A percentile compares a stretch with the other conserved stretches of the same genome.
Conservation (phyloP, 2,113 vertebrate genomes). For the Gallinago paraguaiae region DNA sequence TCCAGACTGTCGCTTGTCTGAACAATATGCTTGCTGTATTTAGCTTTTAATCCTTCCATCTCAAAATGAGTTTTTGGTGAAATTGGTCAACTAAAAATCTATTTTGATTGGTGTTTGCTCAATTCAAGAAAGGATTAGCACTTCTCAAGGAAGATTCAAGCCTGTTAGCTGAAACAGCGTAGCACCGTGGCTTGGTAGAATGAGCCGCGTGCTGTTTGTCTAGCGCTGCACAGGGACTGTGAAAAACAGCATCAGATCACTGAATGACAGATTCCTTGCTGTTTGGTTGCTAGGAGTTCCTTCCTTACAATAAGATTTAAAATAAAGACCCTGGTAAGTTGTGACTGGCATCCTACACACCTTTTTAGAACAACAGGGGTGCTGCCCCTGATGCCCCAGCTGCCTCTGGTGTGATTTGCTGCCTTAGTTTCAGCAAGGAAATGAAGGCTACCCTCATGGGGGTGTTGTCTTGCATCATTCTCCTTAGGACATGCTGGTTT, state of each 20-base stretch:
- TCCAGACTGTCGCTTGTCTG: conserved; percentile 37
- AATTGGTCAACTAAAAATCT: background rate
- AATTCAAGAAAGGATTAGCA: conserved; percentile 8
- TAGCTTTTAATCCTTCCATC: background rate
- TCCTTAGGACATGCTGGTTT: background rate
- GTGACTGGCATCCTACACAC: background rate
- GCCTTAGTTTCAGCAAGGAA: background rate
- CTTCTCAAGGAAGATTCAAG: background rate
- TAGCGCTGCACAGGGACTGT: background rate
- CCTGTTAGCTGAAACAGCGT: background rate
- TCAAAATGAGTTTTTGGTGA: conserved; percentile 28
- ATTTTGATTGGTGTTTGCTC: conserved; percentile 11
- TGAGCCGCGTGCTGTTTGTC: background rate
- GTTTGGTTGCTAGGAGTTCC: background rate
- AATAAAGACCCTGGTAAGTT: background rate
- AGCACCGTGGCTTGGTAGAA: background rate
- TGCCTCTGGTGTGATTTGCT: background rate
- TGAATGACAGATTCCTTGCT: background rate
- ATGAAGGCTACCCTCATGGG: background rate
- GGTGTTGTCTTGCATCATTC: background rate
- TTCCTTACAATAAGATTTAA: background rate
- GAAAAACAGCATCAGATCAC: background rate
- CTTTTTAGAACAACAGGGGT: background rate
- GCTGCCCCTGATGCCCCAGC: background rate
- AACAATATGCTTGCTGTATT: conserved; percentile 40